These are phyloP conservation scores for Dendrolimus punctatus DNA, from an alignment of 1,140 invertebrate genomes.

Conservation along the genomic window DNA sequence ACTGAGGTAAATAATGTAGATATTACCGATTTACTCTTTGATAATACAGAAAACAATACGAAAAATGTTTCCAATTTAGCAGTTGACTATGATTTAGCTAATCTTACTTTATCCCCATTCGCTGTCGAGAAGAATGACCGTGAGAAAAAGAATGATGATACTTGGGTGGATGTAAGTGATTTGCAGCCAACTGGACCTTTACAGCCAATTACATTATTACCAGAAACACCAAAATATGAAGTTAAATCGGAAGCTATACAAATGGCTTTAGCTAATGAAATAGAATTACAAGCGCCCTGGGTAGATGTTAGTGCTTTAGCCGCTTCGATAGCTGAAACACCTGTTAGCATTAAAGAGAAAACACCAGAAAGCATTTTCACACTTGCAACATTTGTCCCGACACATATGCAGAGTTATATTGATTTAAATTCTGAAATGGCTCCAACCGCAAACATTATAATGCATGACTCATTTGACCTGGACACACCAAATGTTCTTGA, in stretches of 20 bases:
- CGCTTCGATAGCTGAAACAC: conserved; percentile 68
- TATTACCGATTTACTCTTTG: conserved; percentile 58
- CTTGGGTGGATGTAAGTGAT: conserved; percentile 40
- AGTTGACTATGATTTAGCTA: conserved; percentile 47
- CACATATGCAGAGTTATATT: conserved; percentile 80
- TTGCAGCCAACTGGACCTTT: conserved; percentile 22
- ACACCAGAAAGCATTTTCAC: conserved; percentile 69
- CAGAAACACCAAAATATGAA: conserved; percentile 14
- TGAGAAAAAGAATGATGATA: conserved; percentile 21
- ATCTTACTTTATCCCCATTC: conserved; percentile 36
- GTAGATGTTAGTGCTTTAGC: conserved; percentile 78
- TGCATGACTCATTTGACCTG: conserved; percentile 45
- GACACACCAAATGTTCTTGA: conserved; percentile 56
- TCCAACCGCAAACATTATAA: conserved; percentile 44
- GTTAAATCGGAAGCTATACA: conserved; percentile 75
- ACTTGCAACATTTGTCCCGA: conserved; percentile 76
- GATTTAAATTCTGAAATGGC: conserved; percentile 60
- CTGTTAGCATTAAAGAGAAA: conserved; percentile 71
- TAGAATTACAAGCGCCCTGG: conserved; percentile 81
- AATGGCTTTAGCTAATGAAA: conserved; percentile 80
- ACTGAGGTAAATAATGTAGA: conserved; percentile 44
- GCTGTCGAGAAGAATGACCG: conserved; percentile 29
- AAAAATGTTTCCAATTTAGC: conserved; percentile 32
- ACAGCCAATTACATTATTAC: neutral
- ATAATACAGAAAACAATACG: conserved; percentile 35